Evolutionary conservation across 2,888 invertebrate species (phyloP).

Genomic region (Pedicia rivosa): DNA sequence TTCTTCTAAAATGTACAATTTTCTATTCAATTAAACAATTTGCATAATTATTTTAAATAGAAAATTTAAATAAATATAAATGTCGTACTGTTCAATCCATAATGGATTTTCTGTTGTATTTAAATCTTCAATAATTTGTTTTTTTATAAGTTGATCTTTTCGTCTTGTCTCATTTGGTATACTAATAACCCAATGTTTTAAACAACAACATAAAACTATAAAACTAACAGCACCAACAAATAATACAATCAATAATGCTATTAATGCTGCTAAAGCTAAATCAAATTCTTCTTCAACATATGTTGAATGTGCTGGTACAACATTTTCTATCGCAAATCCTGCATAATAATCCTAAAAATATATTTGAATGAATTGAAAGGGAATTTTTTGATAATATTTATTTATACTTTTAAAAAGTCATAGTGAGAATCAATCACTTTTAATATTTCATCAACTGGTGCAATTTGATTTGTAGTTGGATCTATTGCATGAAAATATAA

Average conservation of each 20-base stretch:
- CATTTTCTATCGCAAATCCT: conserved; percentile 58
- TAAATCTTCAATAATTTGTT: conserved; percentile 68
- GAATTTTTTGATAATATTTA: not conserved
- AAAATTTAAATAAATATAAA: conserved; percentile 12
- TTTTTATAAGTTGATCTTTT: conserved; percentile 68
- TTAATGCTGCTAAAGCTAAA: conserved; percentile 69
- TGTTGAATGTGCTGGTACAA: conserved; percentile 49
- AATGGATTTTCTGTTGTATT: conserved; percentile 84
- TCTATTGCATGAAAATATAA: conserved; percentile 74
- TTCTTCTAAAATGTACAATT: too few relatives aligned
- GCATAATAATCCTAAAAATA: conserved; percentile 40
- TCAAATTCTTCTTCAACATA: conserved; percentile 63
- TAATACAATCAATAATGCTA: conserved; percentile 68
- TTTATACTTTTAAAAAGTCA: conserved; percentile 53
- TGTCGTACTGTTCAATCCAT: conserved; percentile 83
- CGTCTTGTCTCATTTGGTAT: conserved; percentile 67
- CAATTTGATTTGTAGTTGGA: conserved; percentile 50
- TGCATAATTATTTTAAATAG: not conserved
- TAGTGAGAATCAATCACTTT: conserved; percentile 73
- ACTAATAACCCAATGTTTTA: conserved; percentile 72
- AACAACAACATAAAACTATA: conserved; percentile 72
- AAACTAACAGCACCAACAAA: conserved; percentile 77
- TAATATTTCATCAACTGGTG: conserved; percentile 61
- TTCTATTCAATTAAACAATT: too few relatives aligned
- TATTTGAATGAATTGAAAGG: not conserved